Percentiles rank a stretch among this genome's conserved stretches.
Evolutionary conservation across 2,113 vertebrate genomes (phyloP).

Genomic region (Rhombomys opimus): DNA sequence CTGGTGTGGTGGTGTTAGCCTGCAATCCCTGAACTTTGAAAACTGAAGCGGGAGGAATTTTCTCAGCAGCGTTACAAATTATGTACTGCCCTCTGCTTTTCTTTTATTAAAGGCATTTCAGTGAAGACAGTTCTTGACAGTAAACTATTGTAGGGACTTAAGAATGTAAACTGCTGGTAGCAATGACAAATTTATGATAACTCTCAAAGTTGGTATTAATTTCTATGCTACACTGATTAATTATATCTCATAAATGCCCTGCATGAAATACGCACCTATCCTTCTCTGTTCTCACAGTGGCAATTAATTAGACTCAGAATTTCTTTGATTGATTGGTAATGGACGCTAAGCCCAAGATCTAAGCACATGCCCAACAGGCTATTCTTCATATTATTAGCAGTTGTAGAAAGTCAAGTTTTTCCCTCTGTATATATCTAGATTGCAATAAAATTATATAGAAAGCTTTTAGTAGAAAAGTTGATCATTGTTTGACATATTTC

Average conservation of each 20-base stretch:
- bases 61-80: neutral
- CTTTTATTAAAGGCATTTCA: neutral
- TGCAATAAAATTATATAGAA: neutral
- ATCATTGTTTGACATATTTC: neutral
- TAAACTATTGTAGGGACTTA: neutral
- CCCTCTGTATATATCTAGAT: neutral
- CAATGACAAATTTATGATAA: neutral
- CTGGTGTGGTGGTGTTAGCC: fast-evolving
- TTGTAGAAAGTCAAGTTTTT: neutral
- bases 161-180: neutral
- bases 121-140: neutral
- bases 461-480: neutral
- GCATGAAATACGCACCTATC: neutral
- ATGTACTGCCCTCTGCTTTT: neutral
- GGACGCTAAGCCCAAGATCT: neutral
- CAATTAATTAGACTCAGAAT: neutral
- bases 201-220: neutral
- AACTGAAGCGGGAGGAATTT: neutral
- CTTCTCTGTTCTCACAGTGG: neutral
- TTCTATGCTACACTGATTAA: slow-evolving; percentile 5
- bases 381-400: neutral
- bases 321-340: neutral
- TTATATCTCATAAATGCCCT: neutral
- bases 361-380: neutral
- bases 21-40: neutral